Base-by-base conservation (phyloP, 2,888 invertebrate genomes). In the Gonocerus acuteangulatus region DNA sequence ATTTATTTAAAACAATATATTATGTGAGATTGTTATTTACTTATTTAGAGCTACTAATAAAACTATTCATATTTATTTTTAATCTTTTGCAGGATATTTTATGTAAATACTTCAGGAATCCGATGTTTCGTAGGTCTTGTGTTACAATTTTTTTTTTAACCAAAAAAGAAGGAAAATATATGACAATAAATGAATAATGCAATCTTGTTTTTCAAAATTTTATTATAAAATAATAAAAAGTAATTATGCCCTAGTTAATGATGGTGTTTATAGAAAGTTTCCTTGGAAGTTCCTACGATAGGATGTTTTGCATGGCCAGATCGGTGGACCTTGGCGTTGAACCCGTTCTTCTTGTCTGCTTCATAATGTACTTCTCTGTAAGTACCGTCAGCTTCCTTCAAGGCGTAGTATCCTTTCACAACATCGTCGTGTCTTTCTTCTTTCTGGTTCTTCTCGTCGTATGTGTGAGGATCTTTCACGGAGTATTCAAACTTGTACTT, bases 261-360 rank as follows among this genome's bases (percentile, higher is more conserved):
- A 13, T 51, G 51, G 11, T 44, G 39, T n/a, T 39, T 54, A 22
- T 39, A 44, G 39, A 19, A 54, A n/a, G 51, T 16, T 18, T 51
- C 51, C 3, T 16, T 18, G n/a, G 48, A 56, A 2, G 23, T 27
- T 13, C 49, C 56, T 6, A 58, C 45, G 34, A 54, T 48, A 16
- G 69, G 68, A 48, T 68, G 68, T 27, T 66, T 64, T 27, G 68
- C 62, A 52, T 69, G 67, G 15, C 69, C 68, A 21, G 64, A 64
- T 51, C 66, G 68, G 61, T 69, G 67, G 9, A 69, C 69, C 7
- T 68, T 63, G 13, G 69, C 69, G 64, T 69, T 69, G 65, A 69
- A 69, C 36, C 69, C 69, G 60, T 69, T 68, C 60, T 69, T 67
- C 27, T 69, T 63, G 62, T 69, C 69, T 11, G 69, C 69, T 2